Percentiles rank a stretch among this genome's conserved stretches.
phyloP scores from a whole-genome alignment of 2,797 vertebrate genomes.

The Danionella dracula region DNA sequence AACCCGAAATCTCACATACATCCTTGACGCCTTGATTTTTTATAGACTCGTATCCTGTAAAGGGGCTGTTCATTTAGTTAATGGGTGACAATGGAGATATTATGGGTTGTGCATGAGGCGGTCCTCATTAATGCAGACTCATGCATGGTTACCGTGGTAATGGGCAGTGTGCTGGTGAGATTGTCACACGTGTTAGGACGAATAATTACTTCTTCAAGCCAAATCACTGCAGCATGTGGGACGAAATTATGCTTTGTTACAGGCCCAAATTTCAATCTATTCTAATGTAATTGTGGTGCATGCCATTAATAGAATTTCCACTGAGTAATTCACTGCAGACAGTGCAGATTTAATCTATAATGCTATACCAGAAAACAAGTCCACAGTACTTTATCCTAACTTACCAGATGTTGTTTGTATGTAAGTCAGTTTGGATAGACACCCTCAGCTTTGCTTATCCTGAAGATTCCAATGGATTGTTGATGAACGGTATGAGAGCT shows the following conservation, averaged over 20 bases:
- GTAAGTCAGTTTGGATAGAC: too few species aligned
- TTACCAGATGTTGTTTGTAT: too few species aligned
- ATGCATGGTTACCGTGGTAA: constrained; percentile 28
- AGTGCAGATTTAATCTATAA: background rate
- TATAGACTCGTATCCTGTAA: constrained; percentile 26
- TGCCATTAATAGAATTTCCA: constrained; percentile 9
- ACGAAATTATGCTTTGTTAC: background rate
- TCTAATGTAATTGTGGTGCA: constrained; percentile 3
- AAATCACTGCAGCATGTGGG: constrained; percentile 5
- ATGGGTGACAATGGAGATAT: constrained; percentile 15
- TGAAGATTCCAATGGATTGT: too few species aligned
- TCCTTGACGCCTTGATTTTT: background rate
- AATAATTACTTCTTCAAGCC: constrained; percentile 31
- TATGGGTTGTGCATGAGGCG: constrained; percentile 7
- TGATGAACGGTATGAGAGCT: too few species aligned
- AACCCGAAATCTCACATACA: background rate
- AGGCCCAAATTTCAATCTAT: constrained; percentile 8
- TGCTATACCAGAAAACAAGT: too few species aligned
- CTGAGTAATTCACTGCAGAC: background rate
- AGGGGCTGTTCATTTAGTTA: constrained; percentile 32
- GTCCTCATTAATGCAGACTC: constrained; percentile 29
- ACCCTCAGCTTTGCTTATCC: too few species aligned
- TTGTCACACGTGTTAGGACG: constrained; percentile 27
- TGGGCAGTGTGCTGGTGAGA: constrained; percentile 26
- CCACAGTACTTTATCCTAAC: too few species aligned